Evolutionary conservation across 2,113 vertebrate species (phyloP), one percentile per base, ranked within the genome.

Genomic region (Trachemys scripta): DNA sequence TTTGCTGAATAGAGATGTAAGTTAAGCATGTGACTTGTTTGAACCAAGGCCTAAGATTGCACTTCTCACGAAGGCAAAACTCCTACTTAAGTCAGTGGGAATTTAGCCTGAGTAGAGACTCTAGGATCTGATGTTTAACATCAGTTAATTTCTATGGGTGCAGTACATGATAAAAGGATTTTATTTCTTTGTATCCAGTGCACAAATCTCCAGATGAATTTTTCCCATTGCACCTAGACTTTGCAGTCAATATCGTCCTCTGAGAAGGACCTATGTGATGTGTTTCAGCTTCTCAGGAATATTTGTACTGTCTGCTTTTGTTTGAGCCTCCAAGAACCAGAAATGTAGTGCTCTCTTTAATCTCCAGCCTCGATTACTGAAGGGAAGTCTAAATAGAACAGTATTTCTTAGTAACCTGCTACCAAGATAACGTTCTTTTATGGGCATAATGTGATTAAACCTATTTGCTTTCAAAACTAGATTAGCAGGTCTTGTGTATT

Each of bases 1-100:
- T 35, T 6, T 4, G 42, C 3, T 56, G 51, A 50, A 50, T 6
- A 22, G 14, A 25, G 53, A 38, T 5, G 54, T 25, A 50, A 50
- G 8, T 20, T 38, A 72, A 38, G 22, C 42, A 1, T 0, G 2
- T 0, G 0, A 90, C 51, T 51, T 54, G 38, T 0, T 0, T 47
- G 25, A 45, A 5, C 38, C 69, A 17, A 45, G 24, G 25, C 84
- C 62, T 9, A 75, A 75, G 72, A 38, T 25, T 75, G 22, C 72
- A 22, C 72, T 42, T 75, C 20, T 51, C 49, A 17, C 80, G 17
- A 9, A 24, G 7, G 9, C 82, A 93, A 19, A 3, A 59, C 49
- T 82, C 4, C 78, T 5, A 0, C 72, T 53, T 57, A 2, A 5
- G 0, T 49, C 38, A 8, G 0, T 45, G 62, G 75, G 47, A 1